Evolutionary conservation across 1,140 invertebrate genomes (phyloP), one percentile per base, ranked within the genome.

Genomic region (Matsumurasca onukii): DNA sequence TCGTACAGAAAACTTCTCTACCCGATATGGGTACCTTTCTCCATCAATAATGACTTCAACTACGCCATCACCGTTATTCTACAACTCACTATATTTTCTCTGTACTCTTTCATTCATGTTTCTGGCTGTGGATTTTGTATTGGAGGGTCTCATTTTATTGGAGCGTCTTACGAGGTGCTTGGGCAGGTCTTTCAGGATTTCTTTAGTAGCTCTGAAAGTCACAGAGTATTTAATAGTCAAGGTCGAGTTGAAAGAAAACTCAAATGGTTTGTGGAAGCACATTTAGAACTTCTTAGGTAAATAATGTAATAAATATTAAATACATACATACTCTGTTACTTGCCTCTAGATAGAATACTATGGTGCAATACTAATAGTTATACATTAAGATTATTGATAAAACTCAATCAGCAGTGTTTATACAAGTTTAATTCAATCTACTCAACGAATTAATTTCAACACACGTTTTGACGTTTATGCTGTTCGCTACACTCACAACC

Each of bases 91-190:
- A 22, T 27, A 13, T 59, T 59, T 29, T 13, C 55, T 29, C 24
- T 22, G 13, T 22, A 59, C 25, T 24, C 15, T 13, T 59, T 59
- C 3, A 59, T 59, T 27, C 55, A 59, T 29, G 15, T 59, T 15
- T 24, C 55, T 22, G 55, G 55, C 3, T 27, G 15, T 25, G 55
- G 55, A 2, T 9, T 59, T 3, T 59, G 55, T 59, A 59, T 59
- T 13, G 55, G 55, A 59, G 55, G 55, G 30, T 13, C 55, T 13
- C 55, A 59, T 59, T 59, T 59, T 59, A 59, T 59, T 9, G 55
- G 55, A 5, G 55, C 55, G 2, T 59, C 55, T 27, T 59, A 27
- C n/a, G 22, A 59, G 3, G 55, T 59, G 5, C 5, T 59, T 3
- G 25, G 55, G 5, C 22, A 22, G 12, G 55, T n/a, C 3, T 59